Evolutionary conservation across 2,888 invertebrate genomes (phyloP).

Genomic region (Tachina lurida): DNA sequence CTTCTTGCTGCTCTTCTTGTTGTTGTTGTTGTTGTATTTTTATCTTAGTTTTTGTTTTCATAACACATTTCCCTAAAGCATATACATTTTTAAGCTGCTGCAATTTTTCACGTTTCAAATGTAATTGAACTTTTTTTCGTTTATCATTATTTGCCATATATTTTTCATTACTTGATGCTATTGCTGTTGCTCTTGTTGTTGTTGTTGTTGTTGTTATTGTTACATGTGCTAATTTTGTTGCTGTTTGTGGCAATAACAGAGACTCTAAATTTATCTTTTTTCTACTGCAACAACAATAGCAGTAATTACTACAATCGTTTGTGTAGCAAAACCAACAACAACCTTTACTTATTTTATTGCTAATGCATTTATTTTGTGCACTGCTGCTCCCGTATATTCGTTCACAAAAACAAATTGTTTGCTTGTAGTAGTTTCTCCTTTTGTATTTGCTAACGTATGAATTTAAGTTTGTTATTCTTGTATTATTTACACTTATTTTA

Average conservation of each 20-base stretch:
- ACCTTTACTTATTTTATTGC: neutral
- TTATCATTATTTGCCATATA: conserved; percentile 20
- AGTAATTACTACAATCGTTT: conserved; percentile 17
- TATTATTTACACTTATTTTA: conserved; percentile 64
- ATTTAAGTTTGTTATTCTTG: conserved; percentile 35
- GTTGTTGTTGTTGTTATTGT: neutral
- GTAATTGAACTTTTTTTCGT: conserved; percentile 56
- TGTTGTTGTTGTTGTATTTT: conserved; percentile 7
- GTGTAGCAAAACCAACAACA: conserved; percentile 6
- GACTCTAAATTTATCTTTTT: conserved; percentile 49
- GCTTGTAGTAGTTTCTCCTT: neutral
- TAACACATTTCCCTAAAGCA: conserved; percentile 36
- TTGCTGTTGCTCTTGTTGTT: neutral
- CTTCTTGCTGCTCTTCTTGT: too few relatives aligned
- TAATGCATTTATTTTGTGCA: neutral
- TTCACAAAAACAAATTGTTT: conserved; percentile 11
- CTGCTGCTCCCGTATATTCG: neutral
- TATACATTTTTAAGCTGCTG: conserved; percentile 37
- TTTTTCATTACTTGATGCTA: conserved; percentile 11
- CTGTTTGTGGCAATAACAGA: conserved; percentile 42
- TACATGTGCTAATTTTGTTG: conserved; percentile 40
- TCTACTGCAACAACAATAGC: conserved; percentile 23
- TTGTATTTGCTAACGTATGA: conserved; percentile 34
- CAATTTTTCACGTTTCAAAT: conserved; percentile 31
- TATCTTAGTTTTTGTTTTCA: conserved; percentile 12